Evolutionary conservation across 2,113 vertebrate species (phyloP).

Genomic region (Dasyprocta punctata): DNA sequence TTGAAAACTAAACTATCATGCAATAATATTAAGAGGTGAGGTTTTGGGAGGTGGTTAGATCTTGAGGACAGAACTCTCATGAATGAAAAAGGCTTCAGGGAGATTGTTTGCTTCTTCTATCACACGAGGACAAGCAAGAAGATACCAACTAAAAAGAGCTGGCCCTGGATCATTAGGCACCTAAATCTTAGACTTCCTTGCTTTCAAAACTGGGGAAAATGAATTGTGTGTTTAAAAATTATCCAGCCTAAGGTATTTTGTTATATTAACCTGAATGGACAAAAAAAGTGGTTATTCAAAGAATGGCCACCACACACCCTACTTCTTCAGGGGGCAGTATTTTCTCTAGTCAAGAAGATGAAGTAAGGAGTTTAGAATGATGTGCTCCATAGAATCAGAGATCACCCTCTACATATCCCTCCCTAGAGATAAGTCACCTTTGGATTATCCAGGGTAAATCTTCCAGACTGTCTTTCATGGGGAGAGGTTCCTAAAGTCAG

Average conservation of each 20-base stretch:
- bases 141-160: neutral
- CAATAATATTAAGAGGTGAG: neutral
- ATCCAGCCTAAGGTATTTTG: neutral
- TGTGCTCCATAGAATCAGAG: neutral
- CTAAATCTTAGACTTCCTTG: neutral
- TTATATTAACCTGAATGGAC: neutral
- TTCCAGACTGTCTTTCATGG: neutral
- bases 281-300: neutral
- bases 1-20: neutral
- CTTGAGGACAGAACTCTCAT: neutral
- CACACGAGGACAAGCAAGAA: neutral
- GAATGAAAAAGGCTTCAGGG: neutral
- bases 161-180: neutral
- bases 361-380: neutral
- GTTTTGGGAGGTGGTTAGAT: neutral
- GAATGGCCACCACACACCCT: neutral
- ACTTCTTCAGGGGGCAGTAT: neutral
- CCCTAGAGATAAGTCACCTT: neutral
- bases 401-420: neutral
- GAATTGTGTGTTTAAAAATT: neutral
- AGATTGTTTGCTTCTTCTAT: neutral
- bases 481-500: fast-evolving
- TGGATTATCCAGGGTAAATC: neutral
- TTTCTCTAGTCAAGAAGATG: neutral
- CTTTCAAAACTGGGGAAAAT: neutral